Percentiles rank a stretch among this genome's conserved stretches.
Evolutionary conservation across 2,797 vertebrate genomes (phyloP).

Genomic region (Antennarius maculatus): DNA sequence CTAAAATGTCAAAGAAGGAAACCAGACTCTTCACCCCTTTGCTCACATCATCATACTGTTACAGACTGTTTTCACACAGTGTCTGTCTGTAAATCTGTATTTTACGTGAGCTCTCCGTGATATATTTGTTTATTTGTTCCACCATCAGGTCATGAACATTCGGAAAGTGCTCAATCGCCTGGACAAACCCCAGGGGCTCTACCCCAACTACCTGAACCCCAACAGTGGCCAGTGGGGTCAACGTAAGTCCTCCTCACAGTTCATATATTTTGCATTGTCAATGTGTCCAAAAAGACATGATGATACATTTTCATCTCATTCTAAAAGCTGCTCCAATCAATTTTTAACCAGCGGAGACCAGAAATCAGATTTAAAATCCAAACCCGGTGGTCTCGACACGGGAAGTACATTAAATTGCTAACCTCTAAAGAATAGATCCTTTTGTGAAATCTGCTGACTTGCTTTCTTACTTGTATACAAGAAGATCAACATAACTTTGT

Average conservation of each 20-base stretch:
- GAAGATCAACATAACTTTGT: not conserved
- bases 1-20: too few species aligned
- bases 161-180: slow-evolving; percentile 92
- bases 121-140: not conserved
- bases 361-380: not conserved
- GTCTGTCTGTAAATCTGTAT: not conserved
- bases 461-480: not conserved
- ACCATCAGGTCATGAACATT: slow-evolving; percentile 93
- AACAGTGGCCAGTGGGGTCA: slow-evolving; percentile 99
- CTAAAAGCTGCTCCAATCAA: slow-evolving; percentile 6
- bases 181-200: slow-evolving; percentile 97
- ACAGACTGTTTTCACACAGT: too few species aligned
- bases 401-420: not conserved
- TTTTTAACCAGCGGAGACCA: slow-evolving; percentile 6
- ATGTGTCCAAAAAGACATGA: slow-evolving; percentile 23
- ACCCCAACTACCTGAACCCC: slow-evolving; percentile 98
- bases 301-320: slow-evolving; percentile 7
- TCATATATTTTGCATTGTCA: not conserved
- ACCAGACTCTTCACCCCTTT: too few species aligned
- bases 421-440: not conserved
- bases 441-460: not conserved
- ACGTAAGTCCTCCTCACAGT: slow-evolving; percentile 85
- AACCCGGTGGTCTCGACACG: not conserved
- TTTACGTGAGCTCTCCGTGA: not conserved
- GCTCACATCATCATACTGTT: too few species aligned